Evolutionary conservation across 2,113 vertebrate species (phyloP), one percentile per base, ranked within the genome.

Genomic region (Neotoma lepida): DNA sequence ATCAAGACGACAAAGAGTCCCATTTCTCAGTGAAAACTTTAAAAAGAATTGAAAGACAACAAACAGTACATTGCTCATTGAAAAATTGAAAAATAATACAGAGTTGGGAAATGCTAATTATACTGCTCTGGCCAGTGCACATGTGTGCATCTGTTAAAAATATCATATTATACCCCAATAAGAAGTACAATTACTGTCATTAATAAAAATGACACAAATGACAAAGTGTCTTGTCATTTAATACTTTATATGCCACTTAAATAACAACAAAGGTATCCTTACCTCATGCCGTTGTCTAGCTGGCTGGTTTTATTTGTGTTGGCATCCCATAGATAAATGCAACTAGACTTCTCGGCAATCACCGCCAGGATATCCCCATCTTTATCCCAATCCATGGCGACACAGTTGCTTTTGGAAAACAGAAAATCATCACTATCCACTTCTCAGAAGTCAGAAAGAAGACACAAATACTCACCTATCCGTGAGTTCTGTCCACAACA

Each of bases 341-440:
- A 98, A 97, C 98, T 99, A 51, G 99, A 99, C 98, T 99, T 99
- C 92, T 99, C 99, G 85, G 99, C 98, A 97, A 99, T 99, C 94
- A 99, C 98, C 68, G 99, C 99, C 97, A 99, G 97, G 89, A 98
- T 99, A 96, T 99, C 99, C 81, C 99, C 99, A 94, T 99, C 99
- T 96, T 99, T 99, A 98, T 99, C 99, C 99, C 99, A 99, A 96
- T 99, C 99, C 98, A 99, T 99, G 73, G 98, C 98, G 90, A 99
- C 96, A 97, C 99, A 99, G 66, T 97, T 98, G 51, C 99, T 99
- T 91, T 90, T 68, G 66, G 33, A 33, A 93, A 91, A 90, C 35
- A 97, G 78, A 20, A 96, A 64, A 78, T 70, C 30, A 95, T 95
- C 73, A 97, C 20, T 81, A 91, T 9, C 14, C 3, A 30, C 70